phyloP scores from a whole-genome alignment of 92 coral and sea anemone genomes.

The Scolanthus callimorphus region DNA sequence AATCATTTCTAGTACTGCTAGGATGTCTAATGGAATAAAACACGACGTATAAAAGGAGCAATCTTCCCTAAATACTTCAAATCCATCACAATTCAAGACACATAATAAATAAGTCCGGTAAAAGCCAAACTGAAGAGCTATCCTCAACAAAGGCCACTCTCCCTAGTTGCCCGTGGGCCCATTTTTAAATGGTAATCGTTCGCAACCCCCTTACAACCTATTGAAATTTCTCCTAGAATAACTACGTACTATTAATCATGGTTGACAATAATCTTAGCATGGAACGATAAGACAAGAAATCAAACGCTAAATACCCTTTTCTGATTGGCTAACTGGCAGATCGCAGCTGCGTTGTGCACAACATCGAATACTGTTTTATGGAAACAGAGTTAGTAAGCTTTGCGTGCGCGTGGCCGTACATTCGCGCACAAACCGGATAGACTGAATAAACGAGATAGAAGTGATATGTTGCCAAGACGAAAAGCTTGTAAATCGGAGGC shows the following conservation, averaged over 20 bases:
- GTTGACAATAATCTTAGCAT: slow-evolving; percentile 21
- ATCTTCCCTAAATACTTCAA: background rate
- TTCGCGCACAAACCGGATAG: too few species aligned
- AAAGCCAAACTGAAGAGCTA: background rate
- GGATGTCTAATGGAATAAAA: too few species aligned
- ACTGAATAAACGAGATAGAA: too few species aligned
- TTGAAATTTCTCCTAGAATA: slow-evolving; percentile 10
- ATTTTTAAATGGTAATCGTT: background rate
- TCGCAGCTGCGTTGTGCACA: slow-evolving; percentile 24
- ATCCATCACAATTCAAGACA: background rate
- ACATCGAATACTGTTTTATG: slow-evolving; percentile 33
- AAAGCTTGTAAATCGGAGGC: too few species aligned
- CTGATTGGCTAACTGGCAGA: slow-evolving; percentile 16
- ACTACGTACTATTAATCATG: slow-evolving; percentile 19
- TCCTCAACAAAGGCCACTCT: background rate
- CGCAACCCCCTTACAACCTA: background rate
- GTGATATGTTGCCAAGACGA: too few species aligned
- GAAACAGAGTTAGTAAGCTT: too few species aligned
- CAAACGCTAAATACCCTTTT: background rate
- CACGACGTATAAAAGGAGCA: too few species aligned
- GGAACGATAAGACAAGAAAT: slow-evolving; percentile 10
- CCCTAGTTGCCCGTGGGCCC: background rate
- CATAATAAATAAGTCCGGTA: background rate
- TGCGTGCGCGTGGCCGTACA: too few species aligned
- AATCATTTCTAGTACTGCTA: too few species aligned